Evolutionary conservation across 2,797 vertebrate species (phyloP).

Genomic region (Tokudaia muenninki): DNA sequence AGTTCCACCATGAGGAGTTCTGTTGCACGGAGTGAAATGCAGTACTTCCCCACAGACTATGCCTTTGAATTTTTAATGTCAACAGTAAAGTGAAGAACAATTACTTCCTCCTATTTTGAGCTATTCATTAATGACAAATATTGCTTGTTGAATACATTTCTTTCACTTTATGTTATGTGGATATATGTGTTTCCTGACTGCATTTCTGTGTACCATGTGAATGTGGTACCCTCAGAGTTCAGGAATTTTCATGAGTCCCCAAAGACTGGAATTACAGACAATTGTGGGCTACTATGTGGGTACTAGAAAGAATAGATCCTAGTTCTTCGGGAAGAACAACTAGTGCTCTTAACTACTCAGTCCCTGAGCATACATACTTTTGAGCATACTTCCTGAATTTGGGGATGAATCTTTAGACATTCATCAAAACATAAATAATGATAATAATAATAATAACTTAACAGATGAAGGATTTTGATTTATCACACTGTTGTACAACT

Average conservation of each 20-base stretch:
- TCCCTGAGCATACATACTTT: neutral
- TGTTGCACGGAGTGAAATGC: neutral
- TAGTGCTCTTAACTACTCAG: neutral
- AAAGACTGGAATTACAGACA: neutral
- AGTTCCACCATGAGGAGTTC: neutral
- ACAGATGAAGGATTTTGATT: neutral
- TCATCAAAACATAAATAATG: neutral
- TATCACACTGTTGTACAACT: neutral
- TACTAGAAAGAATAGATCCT: neutral
- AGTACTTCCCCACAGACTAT: neutral
- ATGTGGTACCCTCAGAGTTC: neutral
- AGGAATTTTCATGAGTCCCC: neutral
- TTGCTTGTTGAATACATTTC: neutral
- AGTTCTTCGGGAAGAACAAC: neutral
- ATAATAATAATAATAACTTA: neutral
- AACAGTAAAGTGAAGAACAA: neutral
- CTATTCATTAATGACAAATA: neutral
- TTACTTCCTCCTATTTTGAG: neutral
- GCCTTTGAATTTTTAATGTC: neutral
- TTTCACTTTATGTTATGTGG: neutral
- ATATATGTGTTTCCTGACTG: neutral
- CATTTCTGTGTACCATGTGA: neutral
- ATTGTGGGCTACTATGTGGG: neutral
- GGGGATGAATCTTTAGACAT: neutral
- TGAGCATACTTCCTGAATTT: conserved; percentile 6